A percentile compares a stretch with the other conserved stretches of the same genome.
These are phyloP conservation scores for Neolamprologus falcicula DNA, from an alignment of 2,113 vertebrate species.

Conservation along the genomic window DNA sequence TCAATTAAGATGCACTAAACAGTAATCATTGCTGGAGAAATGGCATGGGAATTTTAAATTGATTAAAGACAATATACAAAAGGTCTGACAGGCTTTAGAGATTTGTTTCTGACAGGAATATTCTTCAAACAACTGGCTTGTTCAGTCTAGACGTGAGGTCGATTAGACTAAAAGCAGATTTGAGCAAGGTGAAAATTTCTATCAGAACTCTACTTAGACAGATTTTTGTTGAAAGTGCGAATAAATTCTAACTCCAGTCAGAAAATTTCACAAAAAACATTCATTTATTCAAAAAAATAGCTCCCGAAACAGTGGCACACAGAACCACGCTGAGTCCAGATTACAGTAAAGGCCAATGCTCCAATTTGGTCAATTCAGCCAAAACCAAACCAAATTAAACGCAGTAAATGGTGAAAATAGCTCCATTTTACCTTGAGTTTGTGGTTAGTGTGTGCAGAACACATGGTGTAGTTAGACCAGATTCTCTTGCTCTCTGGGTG, in stretches of 20 bases:
- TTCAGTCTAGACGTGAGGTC: not conserved
- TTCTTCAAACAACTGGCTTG: not conserved
- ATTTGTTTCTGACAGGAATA: not conserved
- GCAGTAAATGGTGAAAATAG: not conserved
- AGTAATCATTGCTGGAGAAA: not conserved
- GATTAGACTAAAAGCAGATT: not conserved
- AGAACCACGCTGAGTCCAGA: not conserved
- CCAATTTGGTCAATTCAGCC: not conserved
- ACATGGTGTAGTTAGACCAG: slow-evolving; percentile 77
- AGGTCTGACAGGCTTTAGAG: not conserved
- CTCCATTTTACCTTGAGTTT: slow-evolving; percentile 56
- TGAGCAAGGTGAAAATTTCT: not conserved
- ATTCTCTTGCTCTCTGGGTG: slow-evolving; percentile 73
- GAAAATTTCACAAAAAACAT: not conserved
- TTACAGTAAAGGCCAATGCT: not conserved
- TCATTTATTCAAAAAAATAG: not conserved
- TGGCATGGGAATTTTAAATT: not conserved
- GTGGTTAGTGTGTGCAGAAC: slow-evolving; percentile 49
- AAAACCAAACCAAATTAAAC: not conserved
- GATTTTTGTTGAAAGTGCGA: not conserved
- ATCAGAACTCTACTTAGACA: not conserved
- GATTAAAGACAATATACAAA: not conserved
- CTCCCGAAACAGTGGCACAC: not conserved
- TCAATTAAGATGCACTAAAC: not conserved
- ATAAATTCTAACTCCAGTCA: not conserved